Evolutionary conservation across 2,888 invertebrate genomes (phyloP), one percentile per base, ranked within the genome.

Genomic region (Tuberolachnus salignus): DNA sequence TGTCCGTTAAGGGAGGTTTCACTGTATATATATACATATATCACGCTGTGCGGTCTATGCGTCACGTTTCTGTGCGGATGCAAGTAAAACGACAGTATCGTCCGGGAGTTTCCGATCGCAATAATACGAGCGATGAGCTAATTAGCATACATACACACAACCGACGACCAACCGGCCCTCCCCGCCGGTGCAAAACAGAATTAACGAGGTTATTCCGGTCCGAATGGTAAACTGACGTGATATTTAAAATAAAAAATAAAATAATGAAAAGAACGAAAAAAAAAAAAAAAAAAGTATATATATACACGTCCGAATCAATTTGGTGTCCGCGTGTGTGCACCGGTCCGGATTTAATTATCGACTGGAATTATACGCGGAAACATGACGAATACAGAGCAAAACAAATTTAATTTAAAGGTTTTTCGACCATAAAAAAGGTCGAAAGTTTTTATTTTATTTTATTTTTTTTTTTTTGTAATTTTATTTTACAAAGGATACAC

Each of bases 321-420:
- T 42, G 59, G 51, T 61, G 57, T 59, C 49, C 49, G 23, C 49
- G 23, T 46, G 66, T 78, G 75, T 61, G 67, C 78, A 78, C 51
- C 21, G 42, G 57, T 34, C 51, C 51, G 69, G 67, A 78, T 78
- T 78, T 69, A 78, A 78, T 78, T 78, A 69, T 78, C 61, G 59
- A 51, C 67, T 44, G 59, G 51, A 3, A 49, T 16, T 16, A 19
- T 34, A 13, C 9, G 34, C 21, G 51, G 51, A 72, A 72, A 72
- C 72, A 74, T 55, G 66, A 75, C 63, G 63, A 63, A 64, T 63
- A 10, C 73, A 21, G 73, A 53, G 49, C 13, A 42, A 78, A 69
- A 78, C 59, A n/a, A 69, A 78, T 78, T 78, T 59, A 78, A 78
- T 78, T 78, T 78, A 69, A 51, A 78, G 67, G 69, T 67, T 78